Evolutionary conservation across 2,797 vertebrate genomes (phyloP).

Genomic region (Lithobates sylvaticus): DNA sequence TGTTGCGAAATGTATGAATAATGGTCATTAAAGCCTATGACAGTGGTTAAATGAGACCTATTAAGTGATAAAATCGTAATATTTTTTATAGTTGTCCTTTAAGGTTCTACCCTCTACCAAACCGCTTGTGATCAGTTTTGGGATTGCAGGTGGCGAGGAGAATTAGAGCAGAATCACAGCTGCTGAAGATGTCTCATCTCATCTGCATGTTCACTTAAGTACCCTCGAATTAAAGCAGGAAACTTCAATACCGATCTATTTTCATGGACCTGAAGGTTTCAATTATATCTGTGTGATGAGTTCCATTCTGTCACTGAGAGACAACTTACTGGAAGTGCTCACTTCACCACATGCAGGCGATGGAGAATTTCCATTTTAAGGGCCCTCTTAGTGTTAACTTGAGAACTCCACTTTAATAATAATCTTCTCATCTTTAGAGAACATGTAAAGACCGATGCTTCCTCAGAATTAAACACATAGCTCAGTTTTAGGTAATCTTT

Average conservation of each 20-base stretch:
- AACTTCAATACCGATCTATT: slow-evolving; percentile 45
- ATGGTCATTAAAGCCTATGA: no score
- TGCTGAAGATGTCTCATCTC: slow-evolving; percentile 21
- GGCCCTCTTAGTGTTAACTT: slow-evolving; percentile 34
- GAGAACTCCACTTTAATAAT: slow-evolving; percentile 32
- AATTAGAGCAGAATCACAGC: slow-evolving; percentile 30
- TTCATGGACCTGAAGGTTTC: slow-evolving; percentile 44
- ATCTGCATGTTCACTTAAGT: slow-evolving; percentile 35
- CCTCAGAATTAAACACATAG: slow-evolving; percentile 5
- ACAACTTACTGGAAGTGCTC: slow-evolving; percentile 44
- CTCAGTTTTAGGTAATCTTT: background rate
- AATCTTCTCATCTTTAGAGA: slow-evolving; percentile 25
- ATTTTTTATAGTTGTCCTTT: background rate
- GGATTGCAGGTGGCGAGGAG: background rate
- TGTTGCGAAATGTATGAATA: no score
- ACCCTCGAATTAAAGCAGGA: slow-evolving; percentile 52
- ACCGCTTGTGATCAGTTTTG: slow-evolving; percentile 4
- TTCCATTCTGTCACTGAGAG: slow-evolving; percentile 31
- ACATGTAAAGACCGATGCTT: background rate
- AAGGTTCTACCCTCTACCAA: background rate
- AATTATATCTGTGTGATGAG: slow-evolving; percentile 46
- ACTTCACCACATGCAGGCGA: slow-evolving; percentile 25
- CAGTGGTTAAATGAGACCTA: no score
- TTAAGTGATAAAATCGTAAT: no score
- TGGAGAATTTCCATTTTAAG: slow-evolving; percentile 50